Conservation (phyloP, 2,797 vertebrate genomes). For the Pipistrellus pygmaeus region DNA sequence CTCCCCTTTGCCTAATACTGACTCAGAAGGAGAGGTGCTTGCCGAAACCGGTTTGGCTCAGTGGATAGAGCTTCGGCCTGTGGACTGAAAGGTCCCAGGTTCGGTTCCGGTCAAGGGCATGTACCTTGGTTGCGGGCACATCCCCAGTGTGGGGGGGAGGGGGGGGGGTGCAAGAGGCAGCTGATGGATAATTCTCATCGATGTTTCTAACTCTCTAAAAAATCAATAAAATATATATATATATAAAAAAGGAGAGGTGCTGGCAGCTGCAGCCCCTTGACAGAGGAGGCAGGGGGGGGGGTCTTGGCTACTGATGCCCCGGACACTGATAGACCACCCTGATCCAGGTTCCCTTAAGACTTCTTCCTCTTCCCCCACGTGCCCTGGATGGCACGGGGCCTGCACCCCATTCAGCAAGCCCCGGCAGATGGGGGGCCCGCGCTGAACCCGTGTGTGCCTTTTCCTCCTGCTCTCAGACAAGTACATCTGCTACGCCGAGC, state of each 20-base stretch:
- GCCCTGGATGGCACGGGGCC: not conserved
- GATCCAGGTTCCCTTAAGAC: not conserved
- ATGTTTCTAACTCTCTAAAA: too few species aligned
- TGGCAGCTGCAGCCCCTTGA: not conserved
- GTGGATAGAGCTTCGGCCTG: too few species aligned
- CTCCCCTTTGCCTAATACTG: not conserved
- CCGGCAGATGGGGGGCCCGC: not conserved
- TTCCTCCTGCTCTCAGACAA: conserved; percentile 89
- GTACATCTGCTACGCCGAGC: conserved; percentile 97
- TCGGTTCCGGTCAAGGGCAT: too few species aligned
- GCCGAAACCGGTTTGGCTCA: too few species aligned
- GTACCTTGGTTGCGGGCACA: too few species aligned
- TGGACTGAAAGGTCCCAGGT: too few species aligned
- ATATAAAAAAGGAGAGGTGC: not conserved
- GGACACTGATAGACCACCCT: accelerated
- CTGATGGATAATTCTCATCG: too few species aligned
- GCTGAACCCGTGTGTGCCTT: not conserved
- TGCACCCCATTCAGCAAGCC: accelerated
- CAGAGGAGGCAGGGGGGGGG: not conserved
- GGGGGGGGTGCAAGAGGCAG: too few species aligned
- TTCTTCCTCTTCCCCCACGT: not conserved
- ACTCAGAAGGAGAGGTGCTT: not conserved
- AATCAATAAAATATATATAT: too few species aligned
- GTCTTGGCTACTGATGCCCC: not conserved
- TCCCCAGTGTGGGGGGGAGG: too few species aligned